Percentiles rank a stretch among this genome's conserved stretches.
phyloP scores from a whole-genome alignment of 1,140 invertebrate species.

The Melipona quadrifasciata region DNA sequence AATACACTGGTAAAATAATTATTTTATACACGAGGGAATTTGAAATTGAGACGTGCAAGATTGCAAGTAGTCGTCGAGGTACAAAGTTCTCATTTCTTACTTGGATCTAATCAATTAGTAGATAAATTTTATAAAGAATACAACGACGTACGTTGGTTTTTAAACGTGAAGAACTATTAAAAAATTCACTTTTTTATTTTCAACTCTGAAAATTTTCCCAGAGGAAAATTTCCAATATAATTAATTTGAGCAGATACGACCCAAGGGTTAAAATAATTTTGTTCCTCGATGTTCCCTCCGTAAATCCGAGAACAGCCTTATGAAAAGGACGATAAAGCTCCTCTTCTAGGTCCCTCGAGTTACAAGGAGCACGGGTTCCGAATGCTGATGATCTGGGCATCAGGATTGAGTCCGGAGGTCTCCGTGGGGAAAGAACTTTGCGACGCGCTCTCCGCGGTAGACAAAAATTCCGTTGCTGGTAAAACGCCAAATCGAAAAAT shows the following conservation, averaged over 20 bases:
- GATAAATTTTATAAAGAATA: too few species aligned
- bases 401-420: slow-evolving; percentile 84
- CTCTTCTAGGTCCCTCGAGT: slow-evolving; percentile 85
- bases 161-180: neutral
- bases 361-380: slow-evolving; percentile 89
- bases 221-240: too few species aligned
- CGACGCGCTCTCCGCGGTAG: slow-evolving; percentile 85
- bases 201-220: too few species aligned
- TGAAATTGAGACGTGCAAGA: too few species aligned
- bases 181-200: neutral
- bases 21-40: neutral
- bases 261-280: slow-evolving; percentile 42
- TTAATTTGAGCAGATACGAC: too few species aligned
- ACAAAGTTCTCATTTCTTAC: neutral
- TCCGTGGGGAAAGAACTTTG: slow-evolving; percentile 86
- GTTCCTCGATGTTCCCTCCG: slow-evolving; percentile 63
- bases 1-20: slow-evolving; percentile 85
- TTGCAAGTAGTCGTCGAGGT: slow-evolving; percentile 10
- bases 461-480: slow-evolving; percentile 84
- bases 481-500: slow-evolving; percentile 1
- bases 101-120: too few species aligned
- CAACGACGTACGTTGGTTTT: too few species aligned
- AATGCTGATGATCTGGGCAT: slow-evolving; percentile 88
- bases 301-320: slow-evolving; percentile 69
- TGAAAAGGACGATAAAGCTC: slow-evolving; percentile 77